A percentile compares a stretch with the other conserved stretches of the same genome.
phyloP scores from a whole-genome alignment of 2,113 vertebrate genomes.

The Archilochus colubris region DNA sequence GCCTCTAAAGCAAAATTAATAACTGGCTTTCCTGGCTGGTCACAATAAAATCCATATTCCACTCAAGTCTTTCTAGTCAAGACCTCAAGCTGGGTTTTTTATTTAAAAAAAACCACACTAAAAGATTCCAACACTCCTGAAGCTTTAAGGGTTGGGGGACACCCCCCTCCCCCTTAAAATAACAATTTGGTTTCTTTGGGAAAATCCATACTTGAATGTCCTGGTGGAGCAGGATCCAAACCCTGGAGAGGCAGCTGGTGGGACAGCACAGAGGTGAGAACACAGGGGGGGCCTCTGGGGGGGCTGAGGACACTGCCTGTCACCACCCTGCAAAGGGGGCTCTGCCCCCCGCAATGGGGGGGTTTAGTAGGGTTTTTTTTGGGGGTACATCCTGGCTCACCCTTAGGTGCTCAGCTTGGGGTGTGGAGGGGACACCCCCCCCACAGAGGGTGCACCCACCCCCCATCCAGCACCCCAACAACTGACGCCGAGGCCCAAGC shows the following conservation, averaged over 20 bases:
- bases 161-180: neutral
- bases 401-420: neutral
- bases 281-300: neutral
- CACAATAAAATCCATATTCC: neutral
- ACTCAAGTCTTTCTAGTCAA: neutral
- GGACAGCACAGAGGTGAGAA: neutral
- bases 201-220: neutral
- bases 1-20: neutral
- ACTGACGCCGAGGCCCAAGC: neutral
- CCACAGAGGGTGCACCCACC: neutral
- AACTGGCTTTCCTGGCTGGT: neutral
- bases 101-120: neutral
- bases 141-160: neutral
- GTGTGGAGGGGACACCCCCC: neutral
- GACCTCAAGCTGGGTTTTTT: neutral
- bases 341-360: too few relatives aligned
- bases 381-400: neutral
- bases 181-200: neutral
- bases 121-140: neutral
- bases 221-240: neutral
- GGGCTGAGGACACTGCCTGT: fast-evolving
- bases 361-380: too few relatives aligned
- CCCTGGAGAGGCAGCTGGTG: neutral
- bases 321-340: neutral
- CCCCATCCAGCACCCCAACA: neutral